Base-by-base conservation (phyloP, 1,140 invertebrate genomes). In the Aricia agestis region DNA sequence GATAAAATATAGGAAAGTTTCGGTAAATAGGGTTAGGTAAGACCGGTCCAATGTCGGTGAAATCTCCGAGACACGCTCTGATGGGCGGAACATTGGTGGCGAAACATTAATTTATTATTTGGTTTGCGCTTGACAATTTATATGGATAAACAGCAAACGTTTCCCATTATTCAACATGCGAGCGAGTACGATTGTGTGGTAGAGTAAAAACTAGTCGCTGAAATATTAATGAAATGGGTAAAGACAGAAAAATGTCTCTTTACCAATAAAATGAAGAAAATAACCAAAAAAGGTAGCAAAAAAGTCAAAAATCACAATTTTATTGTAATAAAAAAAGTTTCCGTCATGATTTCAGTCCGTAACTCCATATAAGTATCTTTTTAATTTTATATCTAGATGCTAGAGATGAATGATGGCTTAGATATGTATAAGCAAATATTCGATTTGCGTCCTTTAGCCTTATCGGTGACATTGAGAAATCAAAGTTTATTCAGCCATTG, bases 31-130 rank as follows among this genome's bases (percentile, higher is more conserved):
- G 71, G 76, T 90, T 88, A 88, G 82, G 86, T 87, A 90, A 90
- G 78, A 79, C 75, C 76, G 78, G 78, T 68, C 82, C 88, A 90
- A 90, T 90, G 88, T 82, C 86, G 81, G 86, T 84, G 85, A 88
- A 87, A 90, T 75, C 77, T 76, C 76, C 65, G 73, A 71, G 87
- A 42, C 77, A 84, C 80, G 88, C 81, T 90, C 76, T 76, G 75
- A 78, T 78, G 83, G 84, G 81, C 85, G 82, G 79, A 87, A 88
- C 82, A 88, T 89, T 86, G 83, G 79, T 86, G 77, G 76, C 82
- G 84, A 83, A 86, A 83, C 78, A 73, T 80, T 69, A 69, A 65
- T 69, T 69, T 69, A 66, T 72, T 79, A 66, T 72, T 76, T 76
- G 73, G 74, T 77, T 77, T 75, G 72, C 72, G 78, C 76, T 81